Base-by-base conservation (phyloP, 2,888 invertebrate genomes). In the Agelastica alni region DNA sequence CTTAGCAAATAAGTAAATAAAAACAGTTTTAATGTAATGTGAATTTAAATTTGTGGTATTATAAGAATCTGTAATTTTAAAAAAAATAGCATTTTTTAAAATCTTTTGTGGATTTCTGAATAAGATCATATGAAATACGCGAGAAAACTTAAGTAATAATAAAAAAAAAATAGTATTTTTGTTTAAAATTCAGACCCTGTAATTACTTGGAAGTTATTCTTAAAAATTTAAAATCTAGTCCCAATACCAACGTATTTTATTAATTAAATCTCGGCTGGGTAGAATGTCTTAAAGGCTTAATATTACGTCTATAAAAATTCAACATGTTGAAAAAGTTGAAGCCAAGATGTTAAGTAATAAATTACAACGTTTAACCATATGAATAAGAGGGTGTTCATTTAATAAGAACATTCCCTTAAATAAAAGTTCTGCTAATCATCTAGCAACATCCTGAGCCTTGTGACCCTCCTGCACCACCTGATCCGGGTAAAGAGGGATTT, bases 401-500 rank as follows among this genome's bases (percentile, higher is more conserved):
- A 42, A 45, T 18, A 52, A 53, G 47, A 36, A 46, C 32, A 51
- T 17, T 41, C 55, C 42, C 17, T 13, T 34, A 30, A 13, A 28
- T 34, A 36, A 9, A 42, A 37, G 5, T 36, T 41, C 28, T 34
- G 20, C 10, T 14, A n/a, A 46, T 16, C 32, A 45, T 85, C 89
- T 76, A 92, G 85, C 91, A 96, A 81, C 96, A 96, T 75, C 95
- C 94, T 63, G 93, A 92, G 63, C 91, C 89, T 71, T 91, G 89
- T 73, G 85, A 86, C 37, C 86, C 86, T 57, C 91, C 90, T 61
- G 89, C 88, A 58, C 88, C 88, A 64, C 91, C 91, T 56, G 92
- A 85, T 12, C 87, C 89, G 42, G 89, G 85, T 76, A 89, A 79
- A 70, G 86, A 86, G 22, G 91, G 88, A 77, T 87, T 91, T 71